These are phyloP conservation scores for Acestrorhynchus altus DNA, from an alignment of 2,797 vertebrate species.

Conservation along the genomic window DNA sequence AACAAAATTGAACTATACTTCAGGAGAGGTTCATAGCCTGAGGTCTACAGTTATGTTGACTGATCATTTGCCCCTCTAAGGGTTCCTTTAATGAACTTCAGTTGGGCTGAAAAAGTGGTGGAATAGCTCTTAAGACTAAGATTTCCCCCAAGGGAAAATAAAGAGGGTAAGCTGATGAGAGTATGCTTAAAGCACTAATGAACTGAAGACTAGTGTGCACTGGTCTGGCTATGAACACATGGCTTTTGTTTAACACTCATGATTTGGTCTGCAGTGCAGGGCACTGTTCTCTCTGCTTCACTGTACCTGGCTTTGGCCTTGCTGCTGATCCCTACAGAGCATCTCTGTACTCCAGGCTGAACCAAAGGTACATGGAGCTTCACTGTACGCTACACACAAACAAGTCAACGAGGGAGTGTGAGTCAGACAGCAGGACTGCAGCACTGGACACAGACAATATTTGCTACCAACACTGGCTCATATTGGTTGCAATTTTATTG, in stretches of 20 bases:
- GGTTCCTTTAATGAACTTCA: neutral
- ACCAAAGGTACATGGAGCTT: conserved; percentile 45
- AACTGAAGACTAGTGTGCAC: neutral
- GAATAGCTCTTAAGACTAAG: neutral
- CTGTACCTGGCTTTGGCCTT: conserved; percentile 73
- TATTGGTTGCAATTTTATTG: neutral
- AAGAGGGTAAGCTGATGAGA: neutral
- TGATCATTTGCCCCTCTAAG: neutral
- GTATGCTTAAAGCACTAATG: neutral
- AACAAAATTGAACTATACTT: neutral
- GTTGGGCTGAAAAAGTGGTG: neutral
- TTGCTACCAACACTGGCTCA: neutral
- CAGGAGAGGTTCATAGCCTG: neutral
- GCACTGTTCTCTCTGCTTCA: conserved; percentile 51
- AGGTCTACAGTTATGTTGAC: neutral
- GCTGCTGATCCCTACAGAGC: conserved; percentile 53
- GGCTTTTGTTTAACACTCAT: conserved; percentile 69
- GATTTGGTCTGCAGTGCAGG: conserved; percentile 54
- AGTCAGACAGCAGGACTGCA: conserved; percentile 3
- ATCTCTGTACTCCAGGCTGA: conserved; percentile 48
- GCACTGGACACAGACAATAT: neutral
- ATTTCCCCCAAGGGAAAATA: neutral
- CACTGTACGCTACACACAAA: conserved; percentile 20
- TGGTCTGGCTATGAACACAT: neutral
- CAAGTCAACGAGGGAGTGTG: conserved; percentile 9